Conservation (phyloP, 1,140 invertebrate species). For the Drosophila repleta region DNA sequence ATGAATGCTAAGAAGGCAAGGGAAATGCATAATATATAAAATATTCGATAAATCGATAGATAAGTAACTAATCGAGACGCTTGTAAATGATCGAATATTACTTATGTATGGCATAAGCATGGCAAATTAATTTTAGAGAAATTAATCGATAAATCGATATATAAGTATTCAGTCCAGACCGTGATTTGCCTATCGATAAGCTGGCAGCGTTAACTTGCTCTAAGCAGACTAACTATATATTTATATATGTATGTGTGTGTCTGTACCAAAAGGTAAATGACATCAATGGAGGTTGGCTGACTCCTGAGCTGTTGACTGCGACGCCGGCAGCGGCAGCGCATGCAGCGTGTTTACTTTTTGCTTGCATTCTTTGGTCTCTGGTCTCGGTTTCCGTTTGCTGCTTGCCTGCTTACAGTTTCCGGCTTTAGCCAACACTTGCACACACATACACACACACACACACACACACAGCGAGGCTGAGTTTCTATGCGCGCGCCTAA, state of each 20-base stretch:
- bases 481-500: conserved; percentile 73
- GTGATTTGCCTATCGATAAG: conserved; percentile 13
- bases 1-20: too few relatives aligned
- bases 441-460: conserved; percentile 36
- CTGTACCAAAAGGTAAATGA: conserved; percentile 73
- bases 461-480: conserved; percentile 14
- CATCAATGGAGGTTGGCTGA: conserved; percentile 80
- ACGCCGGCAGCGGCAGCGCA: conserved; percentile 9
- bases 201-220: conserved; percentile 10
- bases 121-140: not conserved
- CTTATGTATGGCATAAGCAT: not conserved
- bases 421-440: conserved; percentile 52
- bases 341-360: conserved; percentile 67
- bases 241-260: conserved; percentile 36
- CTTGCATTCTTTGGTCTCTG: conserved; percentile 58
- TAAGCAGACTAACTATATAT: not conserved
- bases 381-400: conserved; percentile 74
- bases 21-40: too few relatives aligned
- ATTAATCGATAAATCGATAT: not conserved
- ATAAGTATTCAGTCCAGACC: too few relatives aligned
- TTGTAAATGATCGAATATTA: too few relatives aligned
- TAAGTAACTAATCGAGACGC: too few relatives aligned
- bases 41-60: too few relatives aligned
- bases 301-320: conserved; percentile 34
- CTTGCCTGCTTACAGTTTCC: conserved; percentile 80